A percentile compares a stretch with the other conserved stretches of the same genome.
Conservation (phyloP, 1,140 invertebrate genomes). For the Bombus waltoni region DNA sequence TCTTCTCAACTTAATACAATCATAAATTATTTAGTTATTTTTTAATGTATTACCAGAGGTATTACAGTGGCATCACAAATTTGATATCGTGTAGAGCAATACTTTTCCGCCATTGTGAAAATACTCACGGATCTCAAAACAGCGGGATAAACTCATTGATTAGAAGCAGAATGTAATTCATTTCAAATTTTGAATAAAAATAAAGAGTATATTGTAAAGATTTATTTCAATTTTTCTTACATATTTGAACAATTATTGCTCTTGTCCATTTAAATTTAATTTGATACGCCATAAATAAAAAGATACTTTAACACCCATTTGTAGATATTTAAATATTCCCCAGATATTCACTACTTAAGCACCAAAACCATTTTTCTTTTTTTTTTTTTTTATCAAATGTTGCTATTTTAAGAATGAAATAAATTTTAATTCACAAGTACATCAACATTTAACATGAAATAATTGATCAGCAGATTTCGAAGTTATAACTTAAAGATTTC, state of each 20-base stretch:
- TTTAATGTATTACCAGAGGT: neutral
- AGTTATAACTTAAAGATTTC: neutral
- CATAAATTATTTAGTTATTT: neutral
- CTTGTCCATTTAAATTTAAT: neutral
- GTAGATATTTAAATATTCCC: neutral
- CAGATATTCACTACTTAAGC: neutral
- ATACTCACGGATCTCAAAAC: constrained; percentile 13
- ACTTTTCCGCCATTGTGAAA: constrained; percentile 34
- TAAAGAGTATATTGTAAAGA: neutral
- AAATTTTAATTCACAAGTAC: neutral
- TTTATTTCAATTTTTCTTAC: neutral
- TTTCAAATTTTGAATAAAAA: neutral
- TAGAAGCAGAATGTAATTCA: neutral
- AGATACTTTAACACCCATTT: neutral
- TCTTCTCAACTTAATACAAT: neutral
- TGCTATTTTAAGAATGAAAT: neutral
- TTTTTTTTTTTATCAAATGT: neutral
- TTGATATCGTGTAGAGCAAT: neutral
- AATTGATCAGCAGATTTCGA: neutral
- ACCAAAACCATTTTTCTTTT: neutral
- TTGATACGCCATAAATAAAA: neutral
- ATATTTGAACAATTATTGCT: neutral
- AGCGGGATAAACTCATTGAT: constrained; percentile 6
- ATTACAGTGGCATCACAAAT: constrained; percentile 1
- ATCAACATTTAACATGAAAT: neutral